phyloP scores from a whole-genome alignment of 2,797 vertebrate genomes.

The Acestrorhynchus altus region DNA sequence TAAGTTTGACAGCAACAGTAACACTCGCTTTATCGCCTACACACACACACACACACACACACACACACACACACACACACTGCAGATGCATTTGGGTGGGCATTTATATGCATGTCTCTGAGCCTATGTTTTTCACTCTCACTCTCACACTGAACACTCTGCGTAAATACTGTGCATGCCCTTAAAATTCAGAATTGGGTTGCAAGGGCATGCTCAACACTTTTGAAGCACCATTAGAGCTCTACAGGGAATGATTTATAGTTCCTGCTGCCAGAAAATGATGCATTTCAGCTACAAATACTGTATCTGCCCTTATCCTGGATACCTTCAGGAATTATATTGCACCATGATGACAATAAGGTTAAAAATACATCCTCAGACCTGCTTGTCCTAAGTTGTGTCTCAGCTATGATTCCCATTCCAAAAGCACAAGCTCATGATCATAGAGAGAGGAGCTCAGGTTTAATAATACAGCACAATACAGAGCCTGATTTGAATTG shows the following conservation, averaged over 20 bases:
- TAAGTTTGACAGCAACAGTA: background rate
- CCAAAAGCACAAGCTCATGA: background rate
- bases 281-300: slow-evolving; percentile 37
- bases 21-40: background rate
- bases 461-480: slow-evolving; percentile 35
- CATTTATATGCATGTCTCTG: background rate
- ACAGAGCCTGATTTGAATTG: slow-evolving; percentile 7
- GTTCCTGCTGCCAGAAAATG: slow-evolving; percentile 29
- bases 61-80: background rate
- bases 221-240: slow-evolving; percentile 48
- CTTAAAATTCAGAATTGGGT: slow-evolving; percentile 40
- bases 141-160: background rate
- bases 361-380: slow-evolving; percentile 1
- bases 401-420: background rate
- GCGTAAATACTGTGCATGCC: slow-evolving; percentile 23
- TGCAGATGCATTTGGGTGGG: slow-evolving; percentile 13
- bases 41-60: background rate
- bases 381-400: background rate
- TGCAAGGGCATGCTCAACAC: slow-evolving; percentile 38
- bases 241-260: slow-evolving; percentile 54
- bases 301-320: slow-evolving; percentile 20
- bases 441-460: slow-evolving; percentile 10
- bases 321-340: slow-evolving; percentile 2
- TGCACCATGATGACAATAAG: slow-evolving; percentile 7
- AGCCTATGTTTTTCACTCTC: slow-evolving; percentile 19